Conservation (phyloP, 2,888 invertebrate genomes). For the Lycia hirtaria region DNA sequence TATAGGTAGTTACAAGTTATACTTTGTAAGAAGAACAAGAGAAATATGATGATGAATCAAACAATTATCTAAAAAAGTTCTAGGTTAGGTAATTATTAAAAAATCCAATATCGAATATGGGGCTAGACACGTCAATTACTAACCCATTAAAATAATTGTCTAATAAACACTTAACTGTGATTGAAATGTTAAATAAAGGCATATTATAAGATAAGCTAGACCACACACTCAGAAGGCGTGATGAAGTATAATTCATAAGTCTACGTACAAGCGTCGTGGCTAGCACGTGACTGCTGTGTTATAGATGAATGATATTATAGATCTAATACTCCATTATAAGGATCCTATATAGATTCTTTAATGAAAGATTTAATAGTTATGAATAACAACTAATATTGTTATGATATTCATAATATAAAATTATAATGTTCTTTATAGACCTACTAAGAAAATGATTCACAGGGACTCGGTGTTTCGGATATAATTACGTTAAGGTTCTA, state of each 20-base stretch:
- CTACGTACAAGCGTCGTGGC: conserved; percentile 6
- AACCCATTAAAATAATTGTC: not conserved
- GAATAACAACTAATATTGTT: not conserved
- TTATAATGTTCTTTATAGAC: too few species aligned
- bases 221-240: conserved; percentile 15
- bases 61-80: too few species aligned
- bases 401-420: not conserved
- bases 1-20: too few species aligned
- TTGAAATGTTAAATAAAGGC: not conserved
- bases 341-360: not conserved
- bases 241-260: conserved; percentile 5
- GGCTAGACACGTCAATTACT: not conserved
- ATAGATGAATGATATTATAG: not conserved
- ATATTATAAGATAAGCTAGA: conserved; percentile 11
- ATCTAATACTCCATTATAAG: conserved; percentile 3
- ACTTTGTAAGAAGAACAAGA: too few species aligned
- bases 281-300: conserved; percentile 11
- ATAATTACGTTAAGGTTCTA: too few species aligned
- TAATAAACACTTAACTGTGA: not conserved
- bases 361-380: not conserved
- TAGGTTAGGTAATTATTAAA: too few species aligned
- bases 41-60: too few species aligned
- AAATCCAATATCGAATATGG: too few species aligned
- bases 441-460: too few species aligned
- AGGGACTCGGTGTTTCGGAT: too few species aligned